Evolutionary conservation across 2,888 invertebrate genomes (phyloP).

Genomic region (Melieria picta): DNA sequence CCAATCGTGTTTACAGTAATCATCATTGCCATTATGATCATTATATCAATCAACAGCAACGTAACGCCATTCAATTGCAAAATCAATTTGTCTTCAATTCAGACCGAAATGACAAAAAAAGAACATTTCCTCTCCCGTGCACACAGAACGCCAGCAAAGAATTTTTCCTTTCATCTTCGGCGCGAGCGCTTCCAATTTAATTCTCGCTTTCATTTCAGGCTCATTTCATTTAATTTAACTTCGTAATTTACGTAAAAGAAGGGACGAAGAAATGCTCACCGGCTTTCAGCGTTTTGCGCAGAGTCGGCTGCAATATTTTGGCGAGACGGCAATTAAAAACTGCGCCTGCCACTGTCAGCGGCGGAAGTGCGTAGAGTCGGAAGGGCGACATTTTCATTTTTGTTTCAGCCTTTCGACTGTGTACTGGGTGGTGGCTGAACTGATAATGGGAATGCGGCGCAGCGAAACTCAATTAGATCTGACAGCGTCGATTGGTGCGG

Average conservation of each 20-base stretch:
- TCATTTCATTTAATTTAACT: slow-evolving; percentile 32
- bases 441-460: neutral
- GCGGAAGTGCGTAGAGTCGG: too few relatives aligned
- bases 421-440: too few relatives aligned
- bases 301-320: neutral
- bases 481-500: slow-evolving; percentile 41
- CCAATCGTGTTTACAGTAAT: too few relatives aligned
- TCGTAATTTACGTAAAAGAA: slow-evolving; percentile 28
- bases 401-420: too few relatives aligned
- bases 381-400: too few relatives aligned
- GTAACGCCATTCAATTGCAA: neutral
- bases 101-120: neutral
- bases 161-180: slow-evolving; percentile 22
- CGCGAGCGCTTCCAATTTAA: slow-evolving; percentile 22
- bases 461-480: slow-evolving; percentile 58
- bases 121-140: neutral
- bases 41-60: too few relatives aligned
- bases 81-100: slow-evolving; percentile 29
- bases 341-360: slow-evolving; percentile 43
- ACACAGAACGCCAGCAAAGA: neutral
- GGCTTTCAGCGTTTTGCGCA: too few relatives aligned
- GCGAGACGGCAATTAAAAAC: slow-evolving; percentile 53
- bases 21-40: too few relatives aligned
- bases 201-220: slow-evolving; percentile 13
- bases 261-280: neutral